A percentile compares a stretch with the other conserved stretches of the same genome.
phyloP scores from a whole-genome alignment of 2,113 vertebrate genomes.

The Capreolus pygargus region DNA sequence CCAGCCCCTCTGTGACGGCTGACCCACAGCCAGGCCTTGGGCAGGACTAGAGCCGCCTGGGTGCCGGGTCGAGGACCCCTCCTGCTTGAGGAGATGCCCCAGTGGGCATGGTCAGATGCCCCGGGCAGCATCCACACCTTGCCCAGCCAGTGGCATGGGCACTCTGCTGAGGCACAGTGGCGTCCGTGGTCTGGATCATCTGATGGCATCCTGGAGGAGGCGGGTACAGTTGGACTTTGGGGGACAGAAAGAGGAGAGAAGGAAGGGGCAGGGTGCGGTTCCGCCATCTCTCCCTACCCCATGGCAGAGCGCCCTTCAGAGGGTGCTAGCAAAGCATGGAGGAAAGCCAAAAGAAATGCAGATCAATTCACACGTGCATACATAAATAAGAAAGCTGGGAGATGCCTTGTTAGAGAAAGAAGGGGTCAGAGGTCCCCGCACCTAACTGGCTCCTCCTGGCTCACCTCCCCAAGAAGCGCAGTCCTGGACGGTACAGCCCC shows the following conservation, averaged over 20 bases:
- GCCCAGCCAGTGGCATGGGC: rapidly evolving
- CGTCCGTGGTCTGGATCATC: rapidly evolving
- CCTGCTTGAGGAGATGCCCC: not conserved
- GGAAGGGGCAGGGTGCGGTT: rapidly evolving
- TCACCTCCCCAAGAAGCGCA: not conserved
- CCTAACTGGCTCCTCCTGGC: not conserved
- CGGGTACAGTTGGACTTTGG: rapidly evolving
- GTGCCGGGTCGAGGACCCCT: rapidly evolving
- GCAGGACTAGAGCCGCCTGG: rapidly evolving
- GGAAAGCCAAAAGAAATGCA: not conserved
- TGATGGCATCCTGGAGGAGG: not conserved
- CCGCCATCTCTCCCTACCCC: rapidly evolving
- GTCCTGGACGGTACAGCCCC: not conserved
- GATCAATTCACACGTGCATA: not conserved
- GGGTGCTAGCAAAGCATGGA: rapidly evolving
- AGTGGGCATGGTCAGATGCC: not conserved
- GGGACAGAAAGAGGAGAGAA: not conserved
- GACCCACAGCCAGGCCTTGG: rapidly evolving
- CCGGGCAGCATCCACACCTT: rapidly evolving
- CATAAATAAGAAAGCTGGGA: not conserved
- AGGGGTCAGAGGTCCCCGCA: not conserved
- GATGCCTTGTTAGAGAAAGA: not conserved
- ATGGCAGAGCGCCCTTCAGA: rapidly evolving
- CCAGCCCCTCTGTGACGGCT: rapidly evolving
- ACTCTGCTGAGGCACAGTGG: rapidly evolving